Evolutionary conservation across 1,140 invertebrate species (phyloP), one percentile per base, ranked within the genome.

Genomic region (Drosophila navojoa): DNA sequence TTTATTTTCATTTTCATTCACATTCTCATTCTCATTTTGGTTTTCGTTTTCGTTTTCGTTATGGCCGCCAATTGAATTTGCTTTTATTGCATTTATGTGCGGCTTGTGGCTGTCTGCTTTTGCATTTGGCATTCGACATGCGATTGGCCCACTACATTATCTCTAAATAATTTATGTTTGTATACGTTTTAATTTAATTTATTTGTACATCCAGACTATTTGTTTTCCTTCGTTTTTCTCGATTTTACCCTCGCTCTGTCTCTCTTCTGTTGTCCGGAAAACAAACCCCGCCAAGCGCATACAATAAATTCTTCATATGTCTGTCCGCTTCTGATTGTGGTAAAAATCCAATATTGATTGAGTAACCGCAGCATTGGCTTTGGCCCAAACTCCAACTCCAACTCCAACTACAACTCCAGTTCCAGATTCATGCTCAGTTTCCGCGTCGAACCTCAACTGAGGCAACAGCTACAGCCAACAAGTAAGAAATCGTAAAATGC

Each of bases 181-280:
- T 86, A 87, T 86, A 86, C 82, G 87, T 86, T 86, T 86, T 86
- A 86, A 86, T 86, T 86, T 86, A 82, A 86, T 86, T 86, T 86
- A 86, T 86, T 86, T 85, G 81, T 59, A 67, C 81, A 76, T 40
- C 42, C 67, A 38, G 81, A 72, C 76, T 86, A 85, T 85, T 81
- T 86, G 79, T 79, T 81, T 64, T 64, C 45, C 54, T 38, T 49
- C 15, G 54, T 11, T 60, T 50, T 60, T 32, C 59, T 66, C 49
- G 1, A 13, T 81, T 35, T 59, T 71, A 22, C 64, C 67, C 19
- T 78, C 68, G n/a, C n/a, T n/a, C n/a, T n/a, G n/a, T 58, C 27
- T 69, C 29, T 50, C 49, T 45, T 45, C 71, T 58, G 32, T 40
- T 72, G 59, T 82, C 59, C 81, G 72, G 79, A 71, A 87, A 68